phyloP scores from a whole-genome alignment of 1,140 invertebrate genomes.

The Drosophila arizonae region DNA sequence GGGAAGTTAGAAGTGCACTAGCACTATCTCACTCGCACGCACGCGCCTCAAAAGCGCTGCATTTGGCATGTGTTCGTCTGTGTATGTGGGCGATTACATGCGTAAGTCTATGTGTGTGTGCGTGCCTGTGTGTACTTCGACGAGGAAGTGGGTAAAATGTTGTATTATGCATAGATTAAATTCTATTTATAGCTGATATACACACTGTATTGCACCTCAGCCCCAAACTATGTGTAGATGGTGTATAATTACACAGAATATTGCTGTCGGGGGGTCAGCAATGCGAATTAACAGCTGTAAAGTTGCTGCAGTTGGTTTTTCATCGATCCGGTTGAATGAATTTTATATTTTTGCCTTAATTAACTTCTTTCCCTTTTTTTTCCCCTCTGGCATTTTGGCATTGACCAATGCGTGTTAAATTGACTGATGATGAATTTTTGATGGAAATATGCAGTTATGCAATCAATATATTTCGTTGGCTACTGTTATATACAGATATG shows the following conservation, averaged over 20 bases:
- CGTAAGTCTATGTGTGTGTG: background rate
- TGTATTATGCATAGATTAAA: conserved; percentile 35
- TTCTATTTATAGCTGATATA: conserved; percentile 32
- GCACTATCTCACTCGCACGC: background rate
- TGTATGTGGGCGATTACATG: background rate
- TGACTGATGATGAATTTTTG: background rate
- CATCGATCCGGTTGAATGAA: background rate
- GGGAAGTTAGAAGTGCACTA: conserved; percentile 9
- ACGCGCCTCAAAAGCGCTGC: background rate
- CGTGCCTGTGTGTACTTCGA: background rate
- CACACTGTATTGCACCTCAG: conserved; percentile 8
- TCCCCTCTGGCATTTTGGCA: background rate
- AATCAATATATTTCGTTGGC: background rate
- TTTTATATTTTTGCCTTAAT: conserved; percentile 1
- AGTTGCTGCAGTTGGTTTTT: background rate
- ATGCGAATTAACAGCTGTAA: background rate
- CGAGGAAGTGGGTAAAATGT: background rate
- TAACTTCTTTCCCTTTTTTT: background rate
- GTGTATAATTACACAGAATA: background rate
- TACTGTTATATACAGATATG: too few relatives aligned
- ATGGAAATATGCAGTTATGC: background rate
- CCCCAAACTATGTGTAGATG: background rate
- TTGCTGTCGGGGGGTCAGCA: background rate
- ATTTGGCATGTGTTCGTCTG: background rate
- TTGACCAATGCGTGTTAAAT: background rate